Evolutionary conservation across 2,888 invertebrate genomes (phyloP).

Genomic region (Drosophila infuscata): DNA sequence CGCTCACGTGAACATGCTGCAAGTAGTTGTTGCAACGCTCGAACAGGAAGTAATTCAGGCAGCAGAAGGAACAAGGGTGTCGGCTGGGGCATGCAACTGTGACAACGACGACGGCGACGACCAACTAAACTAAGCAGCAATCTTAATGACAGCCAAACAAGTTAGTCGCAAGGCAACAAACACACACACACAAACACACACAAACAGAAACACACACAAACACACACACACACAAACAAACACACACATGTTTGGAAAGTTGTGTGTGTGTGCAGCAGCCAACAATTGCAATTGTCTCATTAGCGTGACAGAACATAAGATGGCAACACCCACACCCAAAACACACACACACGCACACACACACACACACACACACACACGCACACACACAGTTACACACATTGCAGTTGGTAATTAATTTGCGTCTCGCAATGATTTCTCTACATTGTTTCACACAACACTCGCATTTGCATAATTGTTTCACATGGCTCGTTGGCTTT

Average conservation of each 20-base stretch:
- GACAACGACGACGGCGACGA: conserved; percentile 14
- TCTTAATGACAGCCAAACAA: conserved; percentile 69
- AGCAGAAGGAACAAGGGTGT: neutral
- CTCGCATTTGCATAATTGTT: conserved; percentile 74
- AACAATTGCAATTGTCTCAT: conserved; percentile 80
- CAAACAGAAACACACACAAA: neutral
- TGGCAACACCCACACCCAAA: conserved; percentile 16
- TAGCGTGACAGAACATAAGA: conserved; percentile 70
- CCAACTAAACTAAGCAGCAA: conserved; percentile 49
- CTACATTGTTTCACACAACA: conserved; percentile 64
- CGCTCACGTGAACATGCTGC: conserved; percentile 70
- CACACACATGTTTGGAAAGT: conserved; percentile 46
- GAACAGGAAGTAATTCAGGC: conserved; percentile 18
- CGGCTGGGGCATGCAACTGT: neutral
- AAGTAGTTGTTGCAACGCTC: conserved; percentile 37
- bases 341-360: conserved; percentile 4
- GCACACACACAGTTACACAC: conserved; percentile 25
- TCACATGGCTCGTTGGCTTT: conserved; percentile 57
- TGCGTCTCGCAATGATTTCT: conserved; percentile 76
- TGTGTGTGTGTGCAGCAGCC: conserved; percentile 54
- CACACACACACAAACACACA: conserved; percentile 21
- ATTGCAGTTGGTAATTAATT: conserved; percentile 73
- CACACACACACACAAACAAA: too few species aligned
- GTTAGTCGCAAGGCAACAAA: conserved; percentile 13
- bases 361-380: conserved; percentile 1